A percentile compares a stretch with the other conserved stretches of the same genome.
Evolutionary conservation across 2,113 vertebrate genomes (phyloP).

Genomic region (Chloropsis cyanopogon): DNA sequence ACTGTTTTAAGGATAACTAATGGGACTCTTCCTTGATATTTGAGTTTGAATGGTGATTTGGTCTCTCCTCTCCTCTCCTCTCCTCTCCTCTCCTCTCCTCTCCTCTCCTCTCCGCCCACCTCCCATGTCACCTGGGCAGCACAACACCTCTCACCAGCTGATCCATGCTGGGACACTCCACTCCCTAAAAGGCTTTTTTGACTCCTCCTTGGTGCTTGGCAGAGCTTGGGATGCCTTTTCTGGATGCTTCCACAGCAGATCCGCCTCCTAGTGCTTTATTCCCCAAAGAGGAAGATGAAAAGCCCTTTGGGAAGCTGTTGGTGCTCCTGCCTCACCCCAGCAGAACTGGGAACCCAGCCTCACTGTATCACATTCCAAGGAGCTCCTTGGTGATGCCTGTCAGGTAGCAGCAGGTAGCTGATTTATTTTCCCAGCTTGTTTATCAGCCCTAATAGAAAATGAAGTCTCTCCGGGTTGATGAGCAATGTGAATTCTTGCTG

Average conservation of each 20-base stretch:
- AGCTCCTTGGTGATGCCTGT: constrained; percentile 29
- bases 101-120: too few relatives aligned
- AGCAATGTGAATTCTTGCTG: constrained; percentile 15
- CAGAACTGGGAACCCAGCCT: not conserved
- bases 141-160: not conserved
- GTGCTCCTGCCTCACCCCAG: not conserved
- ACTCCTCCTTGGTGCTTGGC: not conserved
- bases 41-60: not conserved
- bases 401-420: not conserved
- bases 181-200: not conserved
- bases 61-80: too few relatives aligned
- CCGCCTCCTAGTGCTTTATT: not conserved
- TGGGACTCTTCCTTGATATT: not conserved
- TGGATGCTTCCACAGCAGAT: not conserved
- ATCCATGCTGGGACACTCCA: not conserved
- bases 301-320: not conserved
- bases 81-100: too few relatives aligned
- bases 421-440: constrained; percentile 12
- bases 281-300: not conserved
- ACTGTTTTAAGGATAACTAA: not conserved
- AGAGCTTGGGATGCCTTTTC: not conserved
- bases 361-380: not conserved
- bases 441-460: constrained; percentile 57
- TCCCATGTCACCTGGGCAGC: not conserved
- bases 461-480: constrained; percentile 42